phyloP scores from a whole-genome alignment of 2,888 invertebrate species.

The Acrobeloides nanus region DNA sequence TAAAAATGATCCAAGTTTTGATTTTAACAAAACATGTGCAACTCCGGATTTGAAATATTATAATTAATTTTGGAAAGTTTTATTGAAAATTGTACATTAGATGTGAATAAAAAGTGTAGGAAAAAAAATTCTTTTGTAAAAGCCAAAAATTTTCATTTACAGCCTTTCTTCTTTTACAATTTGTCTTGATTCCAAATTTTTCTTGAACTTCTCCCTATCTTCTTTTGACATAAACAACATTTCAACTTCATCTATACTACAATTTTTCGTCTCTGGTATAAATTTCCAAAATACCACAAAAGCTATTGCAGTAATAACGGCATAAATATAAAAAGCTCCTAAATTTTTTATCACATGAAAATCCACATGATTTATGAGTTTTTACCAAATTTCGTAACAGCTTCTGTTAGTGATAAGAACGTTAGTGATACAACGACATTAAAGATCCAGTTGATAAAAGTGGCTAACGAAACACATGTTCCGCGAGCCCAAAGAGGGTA shows the following conservation, averaged over 20 bases:
- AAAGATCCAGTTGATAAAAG: slow-evolving; percentile 58
- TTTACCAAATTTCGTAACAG: slow-evolving; percentile 37
- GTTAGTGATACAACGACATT: slow-evolving; percentile 60
- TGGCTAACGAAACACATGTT: slow-evolving; percentile 54
- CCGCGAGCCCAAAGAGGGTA: slow-evolving; percentile 59
- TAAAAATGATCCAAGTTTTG: slow-evolving; percentile 19
- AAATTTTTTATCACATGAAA: background rate
- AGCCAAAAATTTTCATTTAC: no score
- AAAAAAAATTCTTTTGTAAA: no score
- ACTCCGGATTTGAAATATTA: no score
- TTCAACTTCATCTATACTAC: slow-evolving; percentile 32
- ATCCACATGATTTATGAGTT: background rate
- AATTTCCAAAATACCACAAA: slow-evolving; percentile 56
- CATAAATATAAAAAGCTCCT: slow-evolving; percentile 60
- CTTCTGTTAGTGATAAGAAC: slow-evolving; percentile 55
- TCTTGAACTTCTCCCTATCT: slow-evolving; percentile 27
- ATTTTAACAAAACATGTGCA: slow-evolving; percentile 19
- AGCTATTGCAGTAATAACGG: slow-evolving; percentile 57
- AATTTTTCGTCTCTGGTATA: slow-evolving; percentile 61
- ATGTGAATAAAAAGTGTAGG: no score
- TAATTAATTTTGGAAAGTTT: no score
- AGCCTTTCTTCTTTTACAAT: no score
- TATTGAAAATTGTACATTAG: no score
- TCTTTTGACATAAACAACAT: slow-evolving; percentile 45
- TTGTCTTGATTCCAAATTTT: no score